Evolutionary conservation across 1,140 invertebrate species (phyloP), one percentile per base, ranked within the genome.

Genomic region (Drosophila persimilis): DNA sequence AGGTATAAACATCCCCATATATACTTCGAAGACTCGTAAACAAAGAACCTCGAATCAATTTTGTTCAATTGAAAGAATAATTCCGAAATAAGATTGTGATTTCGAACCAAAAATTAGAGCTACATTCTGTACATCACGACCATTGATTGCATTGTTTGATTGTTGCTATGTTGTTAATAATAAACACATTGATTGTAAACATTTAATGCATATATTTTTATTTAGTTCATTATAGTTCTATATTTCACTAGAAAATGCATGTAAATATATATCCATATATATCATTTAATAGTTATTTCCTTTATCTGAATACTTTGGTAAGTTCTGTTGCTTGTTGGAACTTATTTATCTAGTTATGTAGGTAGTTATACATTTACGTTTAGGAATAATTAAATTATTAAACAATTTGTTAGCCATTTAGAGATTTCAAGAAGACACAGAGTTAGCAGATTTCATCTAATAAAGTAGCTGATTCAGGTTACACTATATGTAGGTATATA

Each of bases 191-290:
- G 31, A 35, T 35, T 3, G 31, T 50, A 44, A 75, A 75, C 71
- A 75, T 75, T 75, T 67, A 75, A 75, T 75, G 72, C 56, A 17
- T 62, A 62, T 73, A 72, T 73, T 53, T 63, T 65, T 77, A 78
- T 74, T 77, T 70, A 77, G 47, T 66, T 53, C 61, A 48, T 67
- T 80, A 71, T 63, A 78, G 29, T 35, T 26, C 24, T 11, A 35
- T 71, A 88, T 88, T 88, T 88, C 83, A 88, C 83, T 88, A 88
- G 83, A 88, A 88, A 88, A 88, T 88, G 78, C 83, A 81, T 78
- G 83, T 88, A 88, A 88, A 88, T 88, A 83, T 86, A 84, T 81
- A 73, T 76, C 59, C 52, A 77, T 80, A 50, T 74, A 26, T 74
- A 26, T 53, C 29, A 8, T 70, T 71, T 61, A 39, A 60, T 65